A percentile compares a stretch with the other conserved stretches of the same genome.
Evolutionary conservation across 2,113 vertebrate genomes (phyloP).

Genomic region (Haemorhous mexicanus): DNA sequence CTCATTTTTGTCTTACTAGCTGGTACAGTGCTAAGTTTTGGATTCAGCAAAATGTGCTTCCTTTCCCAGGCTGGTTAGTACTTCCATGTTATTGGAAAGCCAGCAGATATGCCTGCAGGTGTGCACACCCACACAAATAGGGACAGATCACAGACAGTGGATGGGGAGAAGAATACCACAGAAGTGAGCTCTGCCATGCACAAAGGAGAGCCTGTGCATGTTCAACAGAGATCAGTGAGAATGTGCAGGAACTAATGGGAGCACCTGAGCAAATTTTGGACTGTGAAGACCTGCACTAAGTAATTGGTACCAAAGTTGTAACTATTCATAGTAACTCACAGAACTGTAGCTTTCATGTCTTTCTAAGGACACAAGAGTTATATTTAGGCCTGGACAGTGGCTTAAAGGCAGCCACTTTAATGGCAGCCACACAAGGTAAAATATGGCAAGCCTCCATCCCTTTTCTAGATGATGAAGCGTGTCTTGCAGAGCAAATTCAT

Average conservation of each 20-base stretch:
- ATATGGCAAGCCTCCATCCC: background rate
- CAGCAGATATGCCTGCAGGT: background rate
- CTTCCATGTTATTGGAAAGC: background rate
- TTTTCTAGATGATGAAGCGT: background rate
- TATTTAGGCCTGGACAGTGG: background rate
- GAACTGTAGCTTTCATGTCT: background rate
- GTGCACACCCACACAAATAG: accelerated
- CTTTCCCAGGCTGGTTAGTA: background rate
- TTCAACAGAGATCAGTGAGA: background rate
- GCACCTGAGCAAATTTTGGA: background rate
- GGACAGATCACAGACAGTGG: background rate
- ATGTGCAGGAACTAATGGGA: background rate
- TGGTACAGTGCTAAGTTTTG: background rate
- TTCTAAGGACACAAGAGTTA: background rate
- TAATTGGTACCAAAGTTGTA: background rate
- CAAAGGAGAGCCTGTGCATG: background rate
- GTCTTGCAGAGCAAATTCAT: background rate
- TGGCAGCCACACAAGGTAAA: background rate
- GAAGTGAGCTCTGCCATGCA: background rate
- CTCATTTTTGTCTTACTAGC: background rate
- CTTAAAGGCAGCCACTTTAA: background rate
- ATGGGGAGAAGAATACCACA: background rate
- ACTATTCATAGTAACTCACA: background rate
- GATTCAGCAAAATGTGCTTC: background rate
- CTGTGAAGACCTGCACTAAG: background rate